These are phyloP conservation scores for Acrobasis consociella DNA, from an alignment of 2,888 invertebrate species.

Conservation along the genomic window DNA sequence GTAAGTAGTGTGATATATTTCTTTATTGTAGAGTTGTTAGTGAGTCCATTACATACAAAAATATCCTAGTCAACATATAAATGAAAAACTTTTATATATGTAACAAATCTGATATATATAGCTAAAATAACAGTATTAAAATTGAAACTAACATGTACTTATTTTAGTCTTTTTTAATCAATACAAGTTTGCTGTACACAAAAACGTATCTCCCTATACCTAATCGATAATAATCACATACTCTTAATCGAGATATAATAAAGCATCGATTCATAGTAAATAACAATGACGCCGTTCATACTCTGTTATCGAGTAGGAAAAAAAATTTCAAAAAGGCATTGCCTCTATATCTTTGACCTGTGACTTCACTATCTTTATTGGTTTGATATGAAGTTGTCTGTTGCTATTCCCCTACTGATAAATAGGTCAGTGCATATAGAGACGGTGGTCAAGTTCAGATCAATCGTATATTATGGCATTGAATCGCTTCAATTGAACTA, in stretches of 20 bases:
- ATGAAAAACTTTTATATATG: too few relatives aligned
- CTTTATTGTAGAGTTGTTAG: too few relatives aligned
- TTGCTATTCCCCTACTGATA: slow-evolving; percentile 56
- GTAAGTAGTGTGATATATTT: too few relatives aligned
- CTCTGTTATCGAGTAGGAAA: slow-evolving; percentile 55
- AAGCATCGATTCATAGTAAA: slow-evolving; percentile 24
- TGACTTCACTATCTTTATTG: slow-evolving; percentile 52
- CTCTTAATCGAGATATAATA: slow-evolving; percentile 11
- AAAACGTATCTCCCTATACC: not conserved
- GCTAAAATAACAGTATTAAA: not conserved
- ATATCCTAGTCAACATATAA: too few relatives aligned
- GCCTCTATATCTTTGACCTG: slow-evolving; percentile 67
- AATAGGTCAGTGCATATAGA: slow-evolving; percentile 69
- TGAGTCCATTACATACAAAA: too few relatives aligned
- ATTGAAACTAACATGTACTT: too few relatives aligned
- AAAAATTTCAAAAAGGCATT: slow-evolving; percentile 72
- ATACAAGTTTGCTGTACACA: not conserved
- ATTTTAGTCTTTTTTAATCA: too few relatives aligned
- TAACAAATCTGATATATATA: too few relatives aligned
- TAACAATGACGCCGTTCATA: slow-evolving; percentile 47
- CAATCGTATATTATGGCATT: slow-evolving; percentile 32
- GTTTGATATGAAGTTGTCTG: slow-evolving; percentile 65
- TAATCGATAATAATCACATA: not conserved
- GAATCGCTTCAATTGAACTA: slow-evolving; percentile 19
- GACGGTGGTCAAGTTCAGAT: slow-evolving; percentile 74